phyloP scores from a whole-genome alignment of 2,888 invertebrate species.

The Teinopalpus imperialis region DNA sequence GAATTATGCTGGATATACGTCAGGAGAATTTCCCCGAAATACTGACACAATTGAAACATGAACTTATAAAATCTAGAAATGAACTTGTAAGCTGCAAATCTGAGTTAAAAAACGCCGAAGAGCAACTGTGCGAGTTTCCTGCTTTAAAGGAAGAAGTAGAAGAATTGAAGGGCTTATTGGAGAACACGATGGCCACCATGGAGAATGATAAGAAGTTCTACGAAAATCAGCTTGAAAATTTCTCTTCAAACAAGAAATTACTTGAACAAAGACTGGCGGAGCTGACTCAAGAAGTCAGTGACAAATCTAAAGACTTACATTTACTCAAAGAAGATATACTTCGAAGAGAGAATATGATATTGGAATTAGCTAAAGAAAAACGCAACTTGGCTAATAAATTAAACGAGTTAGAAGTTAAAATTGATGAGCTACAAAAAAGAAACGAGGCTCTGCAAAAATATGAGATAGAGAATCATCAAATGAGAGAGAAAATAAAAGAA shows the following conservation, averaged over 20 bases:
- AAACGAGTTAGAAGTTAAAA: conserved; percentile 75
- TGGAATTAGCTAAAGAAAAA: conserved; percentile 81
- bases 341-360: conserved; percentile 81
- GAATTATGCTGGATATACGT: conserved; percentile 70
- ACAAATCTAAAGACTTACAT: conserved; percentile 77
- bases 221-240: conserved; percentile 77
- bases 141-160: conserved; percentile 73
- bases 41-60: conserved; percentile 68
- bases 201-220: conserved; percentile 81
- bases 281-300: conserved; percentile 76
- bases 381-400: conserved; percentile 72
- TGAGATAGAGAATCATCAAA: conserved; percentile 67
- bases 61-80: conserved; percentile 79
- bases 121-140: conserved; percentile 76
- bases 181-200: conserved; percentile 75
- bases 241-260: conserved; percentile 74
- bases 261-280: conserved; percentile 81
- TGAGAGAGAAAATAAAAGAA: conserved; percentile 73
- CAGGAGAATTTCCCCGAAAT: conserved; percentile 73
- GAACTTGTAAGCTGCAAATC: conserved; percentile 80
- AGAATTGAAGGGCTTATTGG: conserved; percentile 69
- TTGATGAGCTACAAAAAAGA: conserved; percentile 70
- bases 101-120: conserved; percentile 78
- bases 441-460: conserved; percentile 59
- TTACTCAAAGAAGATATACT: conserved; percentile 80